A percentile compares a stretch with the other conserved stretches of the same genome.
Evolutionary conservation across 2,113 vertebrate species (phyloP).

Genomic region (Corydoras maculifer): DNA sequence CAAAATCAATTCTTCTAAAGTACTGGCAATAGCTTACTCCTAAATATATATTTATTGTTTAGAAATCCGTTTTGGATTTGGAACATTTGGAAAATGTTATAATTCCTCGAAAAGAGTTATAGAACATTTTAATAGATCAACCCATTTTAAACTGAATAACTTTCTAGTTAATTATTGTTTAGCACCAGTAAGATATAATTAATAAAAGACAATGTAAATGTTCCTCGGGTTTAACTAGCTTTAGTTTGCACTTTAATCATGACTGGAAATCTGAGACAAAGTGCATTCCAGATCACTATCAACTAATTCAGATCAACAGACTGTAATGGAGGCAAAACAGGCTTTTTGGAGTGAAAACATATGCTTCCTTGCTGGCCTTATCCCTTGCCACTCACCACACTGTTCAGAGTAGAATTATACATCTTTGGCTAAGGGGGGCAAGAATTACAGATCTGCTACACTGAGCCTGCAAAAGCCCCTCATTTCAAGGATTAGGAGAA

Average conservation of each 20-base stretch:
- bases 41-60: too few relatives aligned
- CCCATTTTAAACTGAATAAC: too few relatives aligned
- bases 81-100: too few relatives aligned
- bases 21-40: too few relatives aligned
- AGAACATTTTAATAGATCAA: too few relatives aligned
- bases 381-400: constrained; percentile 45
- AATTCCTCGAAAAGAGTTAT: too few relatives aligned
- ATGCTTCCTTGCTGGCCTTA: constrained; percentile 36
- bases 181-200: too few relatives aligned
- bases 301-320: constrained; percentile 31
- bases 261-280: constrained; percentile 10
- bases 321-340: constrained; percentile 31
- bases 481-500: constrained; percentile 54
- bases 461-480: constrained; percentile 52
- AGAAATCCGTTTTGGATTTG: too few relatives aligned
- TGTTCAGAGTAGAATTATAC: constrained; percentile 44
- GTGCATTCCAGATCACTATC: constrained; percentile 33
- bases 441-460: constrained; percentile 45
- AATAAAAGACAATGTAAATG: too few relatives aligned
- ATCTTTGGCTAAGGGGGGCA: constrained; percentile 39
- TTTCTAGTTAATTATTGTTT: too few relatives aligned
- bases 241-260: constrained; percentile 6
- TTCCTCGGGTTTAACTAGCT: constrained; percentile 5
- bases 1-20: too few relatives aligned
- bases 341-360: constrained; percentile 40